phyloP scores from a whole-genome alignment of 2,113 vertebrate species.

The Colius striatus region DNA sequence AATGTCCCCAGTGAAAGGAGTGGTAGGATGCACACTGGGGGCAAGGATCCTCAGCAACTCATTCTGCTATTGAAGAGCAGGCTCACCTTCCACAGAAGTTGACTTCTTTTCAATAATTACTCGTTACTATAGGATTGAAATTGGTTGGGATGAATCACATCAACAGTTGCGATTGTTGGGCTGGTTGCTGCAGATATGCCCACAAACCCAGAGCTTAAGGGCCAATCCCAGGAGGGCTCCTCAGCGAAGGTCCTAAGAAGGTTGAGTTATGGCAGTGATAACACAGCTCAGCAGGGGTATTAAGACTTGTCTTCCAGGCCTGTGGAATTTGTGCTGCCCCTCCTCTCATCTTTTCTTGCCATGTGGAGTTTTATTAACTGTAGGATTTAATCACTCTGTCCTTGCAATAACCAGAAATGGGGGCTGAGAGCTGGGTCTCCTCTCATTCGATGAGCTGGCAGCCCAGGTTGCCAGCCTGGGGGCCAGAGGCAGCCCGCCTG shows the following conservation, averaged over 20 bases:
- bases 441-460: background rate
- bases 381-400: background rate
- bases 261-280: background rate
- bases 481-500: background rate
- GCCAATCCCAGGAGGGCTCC: background rate
- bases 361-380: background rate
- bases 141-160: background rate
- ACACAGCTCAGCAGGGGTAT: background rate
- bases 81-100: background rate
- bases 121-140: background rate
- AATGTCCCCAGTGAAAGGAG: background rate
- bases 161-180: background rate
- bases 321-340: background rate
- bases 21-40: fast-evolving
- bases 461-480: background rate
- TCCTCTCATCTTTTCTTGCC: background rate
- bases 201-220: background rate
- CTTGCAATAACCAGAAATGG: background rate
- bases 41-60: background rate
- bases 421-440: background rate
- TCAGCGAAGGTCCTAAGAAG: background rate
- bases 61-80: background rate
- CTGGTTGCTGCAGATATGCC: background rate
- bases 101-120: background rate
- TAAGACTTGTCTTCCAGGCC: background rate